Conservation (phyloP, 2,113 vertebrate species). For the Sorex araneus region DNA sequence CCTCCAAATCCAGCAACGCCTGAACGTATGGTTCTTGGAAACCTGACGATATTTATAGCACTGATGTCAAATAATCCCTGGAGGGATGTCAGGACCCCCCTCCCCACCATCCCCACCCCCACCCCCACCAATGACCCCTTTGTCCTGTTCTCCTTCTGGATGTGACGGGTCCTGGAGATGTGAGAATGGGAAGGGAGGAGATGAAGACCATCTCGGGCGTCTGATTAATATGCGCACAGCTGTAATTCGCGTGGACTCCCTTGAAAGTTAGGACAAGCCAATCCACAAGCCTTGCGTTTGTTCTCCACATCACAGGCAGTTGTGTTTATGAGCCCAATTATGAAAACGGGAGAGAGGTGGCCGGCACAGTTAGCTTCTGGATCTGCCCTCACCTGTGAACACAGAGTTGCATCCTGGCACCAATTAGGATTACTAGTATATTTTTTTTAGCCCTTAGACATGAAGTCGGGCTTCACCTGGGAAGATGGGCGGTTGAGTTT, state of each 20-base stretch:
- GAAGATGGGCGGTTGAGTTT: conserved; percentile 74
- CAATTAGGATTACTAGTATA: not conserved
- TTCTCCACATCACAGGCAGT: conserved; percentile 25
- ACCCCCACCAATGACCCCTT: conserved; percentile 80
- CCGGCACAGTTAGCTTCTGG: conserved; percentile 67
- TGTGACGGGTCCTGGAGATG: conserved; percentile 81
- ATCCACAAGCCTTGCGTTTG: conserved; percentile 23
- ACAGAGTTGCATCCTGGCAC: conserved; percentile 56
- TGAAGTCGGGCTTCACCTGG: conserved; percentile 78
- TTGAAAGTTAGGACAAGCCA: conserved; percentile 80
- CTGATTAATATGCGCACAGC: conserved; percentile 81
- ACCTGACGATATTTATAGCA: conserved; percentile 85
- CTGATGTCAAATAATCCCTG: conserved; percentile 81
- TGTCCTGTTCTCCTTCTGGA: conserved; percentile 83
- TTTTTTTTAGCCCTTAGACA: conserved; percentile 72
- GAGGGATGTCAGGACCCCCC: conserved; percentile 75
- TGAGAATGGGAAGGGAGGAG: conserved; percentile 73
- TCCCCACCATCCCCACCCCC: too few species aligned
- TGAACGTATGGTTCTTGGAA: conserved; percentile 77
- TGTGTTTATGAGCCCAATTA: conserved; percentile 65
- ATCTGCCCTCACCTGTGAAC: conserved; percentile 63
- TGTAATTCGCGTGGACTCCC: conserved; percentile 69
- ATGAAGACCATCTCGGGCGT: conserved; percentile 79
- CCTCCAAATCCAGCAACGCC: conserved; percentile 60
- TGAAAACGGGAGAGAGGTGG: conserved; percentile 59